Percentiles rank a stretch among this genome's conserved stretches.
phyloP scores from a whole-genome alignment of 1,140 invertebrate species.

The Hylyphantes graminicola region DNA sequence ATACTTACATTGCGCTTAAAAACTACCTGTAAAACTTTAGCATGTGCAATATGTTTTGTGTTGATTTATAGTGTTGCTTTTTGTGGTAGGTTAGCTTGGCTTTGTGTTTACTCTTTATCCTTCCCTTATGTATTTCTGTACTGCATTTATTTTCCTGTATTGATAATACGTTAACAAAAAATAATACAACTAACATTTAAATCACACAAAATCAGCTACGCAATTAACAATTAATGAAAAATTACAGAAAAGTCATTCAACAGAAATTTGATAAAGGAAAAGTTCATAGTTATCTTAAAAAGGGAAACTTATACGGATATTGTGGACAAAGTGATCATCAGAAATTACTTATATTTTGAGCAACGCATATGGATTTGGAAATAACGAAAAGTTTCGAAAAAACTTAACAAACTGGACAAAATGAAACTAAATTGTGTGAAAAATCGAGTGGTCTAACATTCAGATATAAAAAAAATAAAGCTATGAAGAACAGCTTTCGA shows the following conservation, averaged over 20 bases:
- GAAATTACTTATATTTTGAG: background rate
- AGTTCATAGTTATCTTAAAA: background rate
- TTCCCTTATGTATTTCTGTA: no score
- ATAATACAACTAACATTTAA: background rate
- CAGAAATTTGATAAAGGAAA: background rate
- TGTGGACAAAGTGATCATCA: background rate
- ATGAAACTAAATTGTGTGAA: no score
- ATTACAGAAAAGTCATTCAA: no score
- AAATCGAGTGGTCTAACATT: no score
- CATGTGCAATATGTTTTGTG: background rate
- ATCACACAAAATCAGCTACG: background rate
- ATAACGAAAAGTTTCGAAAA: no score
- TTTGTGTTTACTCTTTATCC: background rate
- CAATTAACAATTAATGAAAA: slow-evolving; percentile 1
- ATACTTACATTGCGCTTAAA: slow-evolving; percentile 3
- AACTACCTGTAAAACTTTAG: background rate
- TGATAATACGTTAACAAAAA: background rate
- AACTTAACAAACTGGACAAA: no score
- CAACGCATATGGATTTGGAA: no score
- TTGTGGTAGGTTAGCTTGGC: slow-evolving; percentile 11
- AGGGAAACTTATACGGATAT: background rate
- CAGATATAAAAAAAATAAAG: no score
- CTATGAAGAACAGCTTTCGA: no score
- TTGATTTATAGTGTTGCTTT: slow-evolving; percentile 8
- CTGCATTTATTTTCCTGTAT: no score